Evolutionary conservation across 2,888 invertebrate species (phyloP), one percentile per base, ranked within the genome.

Genomic region (Trissolcus japonicus): DNA sequence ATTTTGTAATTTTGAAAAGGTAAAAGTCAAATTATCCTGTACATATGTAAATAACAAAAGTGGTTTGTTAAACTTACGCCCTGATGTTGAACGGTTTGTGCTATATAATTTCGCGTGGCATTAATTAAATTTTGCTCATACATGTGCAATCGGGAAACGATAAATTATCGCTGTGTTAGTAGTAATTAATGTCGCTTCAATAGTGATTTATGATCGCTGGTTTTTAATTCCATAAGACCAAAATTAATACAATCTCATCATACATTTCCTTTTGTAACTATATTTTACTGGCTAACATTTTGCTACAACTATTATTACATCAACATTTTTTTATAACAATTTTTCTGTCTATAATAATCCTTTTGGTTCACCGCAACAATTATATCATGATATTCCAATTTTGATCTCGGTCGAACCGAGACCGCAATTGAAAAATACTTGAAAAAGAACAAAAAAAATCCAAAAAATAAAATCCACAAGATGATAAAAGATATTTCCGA

Each of bases 41-140:
- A 50, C 65, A 51, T 74, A 67, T 57, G 62, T 60, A 72, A 76
- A 61, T 67, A 76, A 66, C 59, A 17, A 57, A 76, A 67, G 48
- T 54, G 67, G 55, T 73, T 17, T 60, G 65, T 77, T 77, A 60
- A 68, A 68, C 55, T 60, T 59, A 53, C 41, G 57, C 41, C 60
- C 50, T 53, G 60, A 76, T 73, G 67, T 73, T 71, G 62, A 66
- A 79, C 76, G 78, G 78, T 80, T 68, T 60, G 63, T 46, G 62
- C 63, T 63, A 72, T 76, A 69, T 68, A 74, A 80, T 80, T 79
- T 80, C 76, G 79, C 78, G 74, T 53, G 76, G 76, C 79, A 76
- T 79, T 81, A 79, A 79, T 81, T 80, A 79, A 81, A 80, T 76
- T 76, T 71, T 53, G 71, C 65, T 72, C 68, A 60, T 76, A 60